phyloP scores from a whole-genome alignment of 2,888 invertebrate species.

The Campaea margaritaria region DNA sequence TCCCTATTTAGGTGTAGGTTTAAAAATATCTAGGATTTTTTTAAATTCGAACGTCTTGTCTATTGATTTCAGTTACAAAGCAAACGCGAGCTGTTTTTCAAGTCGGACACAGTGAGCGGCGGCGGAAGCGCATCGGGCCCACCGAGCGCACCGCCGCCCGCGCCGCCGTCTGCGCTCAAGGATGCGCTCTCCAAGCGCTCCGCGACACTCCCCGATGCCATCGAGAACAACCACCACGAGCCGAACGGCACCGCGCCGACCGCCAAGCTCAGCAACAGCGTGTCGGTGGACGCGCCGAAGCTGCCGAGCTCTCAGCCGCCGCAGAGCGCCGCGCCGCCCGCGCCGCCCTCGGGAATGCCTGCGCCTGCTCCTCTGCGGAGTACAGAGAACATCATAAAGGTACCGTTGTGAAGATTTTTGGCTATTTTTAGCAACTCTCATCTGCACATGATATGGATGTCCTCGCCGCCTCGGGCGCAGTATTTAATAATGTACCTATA shows the following conservation, averaged over 20 bases:
- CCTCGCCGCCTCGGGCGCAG: too few relatives aligned
- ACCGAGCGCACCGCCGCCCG: conserved; percentile 74
- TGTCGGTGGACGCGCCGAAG: conserved; percentile 72
- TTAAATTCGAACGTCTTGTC: too few relatives aligned
- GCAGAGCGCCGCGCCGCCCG: conserved; percentile 78
- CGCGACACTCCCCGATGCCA: conserved; percentile 74
- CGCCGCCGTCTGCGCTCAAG: conserved; percentile 82
- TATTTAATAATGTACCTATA: too few relatives aligned
- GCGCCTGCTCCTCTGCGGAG: conserved; percentile 67
- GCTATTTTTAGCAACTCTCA: too few relatives aligned
- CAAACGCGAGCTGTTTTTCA: conserved; percentile 95
- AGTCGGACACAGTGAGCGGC: conserved; percentile 87
- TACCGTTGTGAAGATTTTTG: conserved; percentile 37
- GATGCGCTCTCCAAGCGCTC: conserved; percentile 79
- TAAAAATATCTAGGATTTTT: too few relatives aligned
- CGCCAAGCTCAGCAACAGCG: conserved; percentile 75
- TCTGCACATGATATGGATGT: too few relatives aligned
- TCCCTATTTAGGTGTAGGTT: too few relatives aligned
- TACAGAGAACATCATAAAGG: conserved; percentile 81
- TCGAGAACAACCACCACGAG: conserved; percentile 81
- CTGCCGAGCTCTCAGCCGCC: conserved; percentile 74
- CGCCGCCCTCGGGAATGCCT: conserved; percentile 68
- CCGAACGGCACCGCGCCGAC: conserved; percentile 71
- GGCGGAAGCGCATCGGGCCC: conserved; percentile 69
- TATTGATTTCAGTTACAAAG: conserved; percentile 88